phyloP scores from a whole-genome alignment of 2,113 vertebrate species.

The Dasyprocta punctata region DNA sequence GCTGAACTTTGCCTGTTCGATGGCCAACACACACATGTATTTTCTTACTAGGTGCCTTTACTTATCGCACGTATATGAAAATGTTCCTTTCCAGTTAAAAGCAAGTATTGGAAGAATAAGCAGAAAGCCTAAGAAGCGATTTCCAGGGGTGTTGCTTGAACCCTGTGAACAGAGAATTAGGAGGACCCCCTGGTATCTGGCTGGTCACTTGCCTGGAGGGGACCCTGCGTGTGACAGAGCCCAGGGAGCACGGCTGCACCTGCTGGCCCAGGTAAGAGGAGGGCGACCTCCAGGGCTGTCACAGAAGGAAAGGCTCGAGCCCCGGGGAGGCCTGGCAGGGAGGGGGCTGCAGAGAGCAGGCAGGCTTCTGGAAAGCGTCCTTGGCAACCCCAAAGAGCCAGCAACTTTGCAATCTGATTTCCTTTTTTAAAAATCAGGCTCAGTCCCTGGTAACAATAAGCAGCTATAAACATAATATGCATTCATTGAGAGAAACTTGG shows the following conservation, averaged over 20 bases:
- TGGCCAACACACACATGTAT: constrained; percentile 18
- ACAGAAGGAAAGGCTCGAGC: not conserved
- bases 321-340: not conserved
- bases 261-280: not conserved
- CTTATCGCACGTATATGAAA: not conserved
- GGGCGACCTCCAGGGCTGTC: not conserved
- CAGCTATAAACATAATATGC: not conserved
- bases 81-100: constrained; percentile 20
- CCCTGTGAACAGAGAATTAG: not conserved
- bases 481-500: not conserved
- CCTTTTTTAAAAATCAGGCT: constrained; percentile 35
- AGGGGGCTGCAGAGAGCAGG: not conserved
- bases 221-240: fast-evolving
- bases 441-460: not conserved
- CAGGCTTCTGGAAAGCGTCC: not conserved
- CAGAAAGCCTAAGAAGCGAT: not conserved
- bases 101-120: not conserved
- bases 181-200: not conserved
- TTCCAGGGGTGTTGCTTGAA: not conserved
- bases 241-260: not conserved
- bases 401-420: not conserved
- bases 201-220: not conserved
- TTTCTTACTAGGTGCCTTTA: constrained; percentile 14
- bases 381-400: not conserved
- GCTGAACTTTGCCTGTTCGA: constrained; percentile 61